Percentiles rank a stretch among this genome's conserved stretches.
These are phyloP conservation scores for Drosophila repleta DNA, from an alignment of 1,140 invertebrate species.

Conservation along the genomic window DNA sequence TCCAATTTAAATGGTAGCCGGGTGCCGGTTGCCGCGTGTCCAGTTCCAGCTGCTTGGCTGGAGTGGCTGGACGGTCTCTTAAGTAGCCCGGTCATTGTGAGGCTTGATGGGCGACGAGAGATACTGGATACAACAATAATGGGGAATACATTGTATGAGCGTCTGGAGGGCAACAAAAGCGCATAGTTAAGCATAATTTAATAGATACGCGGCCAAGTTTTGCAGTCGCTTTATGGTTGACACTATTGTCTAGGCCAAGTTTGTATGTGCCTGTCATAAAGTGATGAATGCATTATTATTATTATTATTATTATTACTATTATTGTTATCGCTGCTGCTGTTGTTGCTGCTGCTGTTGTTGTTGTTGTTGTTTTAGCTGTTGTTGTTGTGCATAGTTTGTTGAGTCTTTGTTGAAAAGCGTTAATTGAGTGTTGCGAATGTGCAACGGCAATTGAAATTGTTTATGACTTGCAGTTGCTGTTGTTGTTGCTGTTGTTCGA, in stretches of 20 bases:
- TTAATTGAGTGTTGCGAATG: constrained; percentile 83
- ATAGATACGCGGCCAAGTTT: constrained; percentile 71
- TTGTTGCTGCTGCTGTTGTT: no score
- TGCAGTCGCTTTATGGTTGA: constrained; percentile 76
- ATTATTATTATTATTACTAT: constrained; percentile 59
- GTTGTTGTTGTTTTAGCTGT: no score
- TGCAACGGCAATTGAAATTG: constrained; percentile 81
- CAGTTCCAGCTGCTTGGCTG: constrained; percentile 3
- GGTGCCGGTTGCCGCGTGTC: background rate
- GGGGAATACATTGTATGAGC: constrained; percentile 32
- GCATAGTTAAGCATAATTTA: constrained; percentile 82
- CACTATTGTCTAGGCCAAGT: constrained; percentile 80
- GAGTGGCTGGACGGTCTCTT: constrained; percentile 20
- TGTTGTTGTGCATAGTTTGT: constrained; percentile 41
- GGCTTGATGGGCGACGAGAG: constrained; percentile 24
- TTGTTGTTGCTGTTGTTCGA: constrained; percentile 64
- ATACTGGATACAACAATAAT: constrained; percentile 26
- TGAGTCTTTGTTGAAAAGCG: constrained; percentile 76
- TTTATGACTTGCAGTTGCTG: constrained; percentile 79
- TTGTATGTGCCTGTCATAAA: constrained; percentile 76
- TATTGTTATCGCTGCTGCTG: constrained; percentile 23
- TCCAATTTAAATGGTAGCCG: constrained; percentile 4
- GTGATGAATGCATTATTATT: constrained; percentile 81
- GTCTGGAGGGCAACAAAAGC: constrained; percentile 58
- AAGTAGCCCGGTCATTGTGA: constrained; percentile 68